Percentiles rank a stretch among this genome's conserved stretches.
phyloP scores from a whole-genome alignment of 2,888 invertebrate genomes.

The Mamestra brassicae region DNA sequence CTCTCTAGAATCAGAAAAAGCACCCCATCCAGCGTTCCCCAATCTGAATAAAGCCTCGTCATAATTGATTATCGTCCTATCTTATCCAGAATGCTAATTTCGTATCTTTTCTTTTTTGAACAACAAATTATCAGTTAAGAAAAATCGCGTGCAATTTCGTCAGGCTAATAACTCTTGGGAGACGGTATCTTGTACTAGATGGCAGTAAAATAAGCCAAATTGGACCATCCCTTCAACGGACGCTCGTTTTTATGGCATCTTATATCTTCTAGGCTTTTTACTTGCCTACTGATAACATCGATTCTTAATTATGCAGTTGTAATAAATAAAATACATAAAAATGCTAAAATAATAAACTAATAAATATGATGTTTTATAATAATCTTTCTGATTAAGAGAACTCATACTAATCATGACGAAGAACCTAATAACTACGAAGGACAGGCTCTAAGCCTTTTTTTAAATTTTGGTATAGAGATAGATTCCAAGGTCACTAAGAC shows the following conservation, averaged over 20 bases:
- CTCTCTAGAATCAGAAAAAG: neutral
- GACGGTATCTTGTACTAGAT: constrained; percentile 81
- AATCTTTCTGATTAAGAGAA: too few relatives aligned
- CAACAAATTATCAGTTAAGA: constrained; percentile 78
- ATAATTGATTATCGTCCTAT: constrained; percentile 57
- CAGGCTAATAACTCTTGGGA: constrained; percentile 83
- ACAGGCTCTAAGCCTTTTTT: too few relatives aligned
- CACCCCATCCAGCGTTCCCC: neutral
- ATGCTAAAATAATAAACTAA: too few relatives aligned
- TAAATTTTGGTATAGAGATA: too few relatives aligned
- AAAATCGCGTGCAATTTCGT: constrained; percentile 82
- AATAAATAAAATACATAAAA: too few relatives aligned
- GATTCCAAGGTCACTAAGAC: too few relatives aligned
- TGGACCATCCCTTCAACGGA: constrained; percentile 81
- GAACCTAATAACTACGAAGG: too few relatives aligned
- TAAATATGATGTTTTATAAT: too few relatives aligned
- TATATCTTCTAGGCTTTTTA: constrained; percentile 78
- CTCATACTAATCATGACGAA: too few relatives aligned
- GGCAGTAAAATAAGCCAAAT: constrained; percentile 87
- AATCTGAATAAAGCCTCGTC: constrained; percentile 33
- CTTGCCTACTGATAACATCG: constrained; percentile 74
- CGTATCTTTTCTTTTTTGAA: constrained; percentile 60
- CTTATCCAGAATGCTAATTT: constrained; percentile 58
- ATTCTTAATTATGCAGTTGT: constrained; percentile 58
- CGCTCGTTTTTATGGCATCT: constrained; percentile 79